phyloP scores from a whole-genome alignment of 2,797 vertebrate species.

The Sciurus vulgaris region DNA sequence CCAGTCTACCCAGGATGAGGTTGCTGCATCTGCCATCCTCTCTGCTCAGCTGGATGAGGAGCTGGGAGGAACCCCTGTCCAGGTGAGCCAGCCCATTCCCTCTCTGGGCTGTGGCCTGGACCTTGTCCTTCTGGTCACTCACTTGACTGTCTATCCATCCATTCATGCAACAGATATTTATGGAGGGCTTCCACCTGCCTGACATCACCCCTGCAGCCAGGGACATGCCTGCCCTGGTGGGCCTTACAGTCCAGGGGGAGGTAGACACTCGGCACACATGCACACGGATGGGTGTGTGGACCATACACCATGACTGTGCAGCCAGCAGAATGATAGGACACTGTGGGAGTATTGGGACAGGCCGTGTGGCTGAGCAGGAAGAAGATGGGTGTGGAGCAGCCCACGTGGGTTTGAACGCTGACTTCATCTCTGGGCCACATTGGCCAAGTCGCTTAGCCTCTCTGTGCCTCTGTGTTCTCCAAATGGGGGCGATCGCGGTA shows the following conservation, averaged over 20 bases:
- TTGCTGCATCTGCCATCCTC: slow-evolving; percentile 94
- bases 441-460: neutral
- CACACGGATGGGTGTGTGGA: accelerated
- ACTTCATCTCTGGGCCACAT: neutral
- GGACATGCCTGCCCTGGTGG: neutral
- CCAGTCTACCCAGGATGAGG: slow-evolving; percentile 96
- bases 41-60: slow-evolving; percentile 95
- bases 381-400: accelerated
- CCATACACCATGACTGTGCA: neutral
- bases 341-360: accelerated
- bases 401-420: neutral
- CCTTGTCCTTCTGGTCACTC: neutral
- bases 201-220: accelerated
- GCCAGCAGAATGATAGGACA: neutral
- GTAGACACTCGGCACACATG: neutral
- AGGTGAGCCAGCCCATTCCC: slow-evolving; percentile 89
- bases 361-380: neutral
- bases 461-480: neutral
- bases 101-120: neutral
- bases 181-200: neutral
- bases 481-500: neutral
- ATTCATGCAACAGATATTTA: neutral
- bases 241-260: neutral
- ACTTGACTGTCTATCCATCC: neutral
- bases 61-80: slow-evolving; percentile 95